phyloP scores from a whole-genome alignment of 2,797 vertebrate genomes.

The Ceryle rudis region DNA sequence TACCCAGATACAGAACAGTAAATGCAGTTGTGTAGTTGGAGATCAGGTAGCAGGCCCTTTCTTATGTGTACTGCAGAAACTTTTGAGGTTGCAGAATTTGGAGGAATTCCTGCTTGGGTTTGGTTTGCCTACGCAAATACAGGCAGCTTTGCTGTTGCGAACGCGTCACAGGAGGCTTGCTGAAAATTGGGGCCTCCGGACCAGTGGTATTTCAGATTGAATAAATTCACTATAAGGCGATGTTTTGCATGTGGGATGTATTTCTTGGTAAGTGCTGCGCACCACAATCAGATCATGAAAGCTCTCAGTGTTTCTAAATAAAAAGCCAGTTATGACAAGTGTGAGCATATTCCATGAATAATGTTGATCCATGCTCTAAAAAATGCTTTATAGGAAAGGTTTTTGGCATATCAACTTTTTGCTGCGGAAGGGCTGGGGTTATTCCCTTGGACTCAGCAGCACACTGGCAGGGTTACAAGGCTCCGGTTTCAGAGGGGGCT shows the following conservation, averaged over 20 bases:
- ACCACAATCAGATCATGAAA: neutral
- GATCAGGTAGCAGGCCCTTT: neutral
- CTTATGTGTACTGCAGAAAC: neutral
- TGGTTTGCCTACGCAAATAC: accelerated
- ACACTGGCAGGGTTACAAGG: accelerated
- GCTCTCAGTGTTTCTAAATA: neutral
- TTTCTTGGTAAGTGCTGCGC: neutral
- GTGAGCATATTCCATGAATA: neutral
- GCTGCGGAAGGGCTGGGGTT: neutral
- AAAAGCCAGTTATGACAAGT: neutral
- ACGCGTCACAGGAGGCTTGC: neutral
- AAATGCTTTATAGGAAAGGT: neutral
- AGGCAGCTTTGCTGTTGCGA: accelerated
- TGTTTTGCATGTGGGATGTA: neutral
- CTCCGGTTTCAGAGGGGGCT: neutral
- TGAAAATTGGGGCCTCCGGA: neutral
- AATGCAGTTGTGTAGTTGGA: neutral
- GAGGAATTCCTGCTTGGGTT: neutral
- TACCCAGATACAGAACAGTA: neutral
- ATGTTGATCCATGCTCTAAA: neutral
- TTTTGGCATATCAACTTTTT: neutral
- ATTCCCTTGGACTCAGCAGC: neutral
- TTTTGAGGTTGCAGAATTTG: neutral
- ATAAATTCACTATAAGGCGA: neutral
- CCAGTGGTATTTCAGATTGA: neutral